phyloP scores from a whole-genome alignment of 2,113 vertebrate species.

The Onychorhynchus coronatus region DNA sequence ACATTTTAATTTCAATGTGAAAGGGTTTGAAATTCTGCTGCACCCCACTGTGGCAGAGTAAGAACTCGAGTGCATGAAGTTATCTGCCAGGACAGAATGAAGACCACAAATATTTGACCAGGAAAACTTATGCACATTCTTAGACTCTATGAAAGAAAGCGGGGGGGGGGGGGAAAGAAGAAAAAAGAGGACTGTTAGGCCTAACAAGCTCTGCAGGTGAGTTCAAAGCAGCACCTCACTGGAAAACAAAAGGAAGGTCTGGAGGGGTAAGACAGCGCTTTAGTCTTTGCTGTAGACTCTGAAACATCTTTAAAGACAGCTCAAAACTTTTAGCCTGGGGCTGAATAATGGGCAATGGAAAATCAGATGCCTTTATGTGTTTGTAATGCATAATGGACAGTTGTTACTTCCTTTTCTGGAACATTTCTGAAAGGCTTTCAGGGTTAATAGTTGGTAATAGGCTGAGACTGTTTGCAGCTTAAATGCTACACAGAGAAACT shows the following conservation, averaged over 20 bases:
- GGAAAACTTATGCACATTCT: background rate
- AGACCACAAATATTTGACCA: background rate
- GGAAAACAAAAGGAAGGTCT: background rate
- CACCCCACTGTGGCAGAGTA: background rate
- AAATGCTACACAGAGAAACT: background rate
- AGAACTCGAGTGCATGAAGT: background rate
- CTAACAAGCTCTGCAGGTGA: background rate
- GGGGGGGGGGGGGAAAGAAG: too few species aligned
- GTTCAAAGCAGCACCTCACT: background rate
- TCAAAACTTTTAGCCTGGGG: background rate
- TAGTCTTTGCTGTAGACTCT: background rate
- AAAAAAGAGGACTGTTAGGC: background rate
- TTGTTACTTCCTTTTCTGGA: constrained; percentile 70
- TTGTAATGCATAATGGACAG: constrained; percentile 34
- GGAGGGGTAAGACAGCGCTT: background rate
- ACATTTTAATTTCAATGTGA: background rate
- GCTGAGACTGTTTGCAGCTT: background rate
- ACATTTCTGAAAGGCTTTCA: constrained; percentile 24
- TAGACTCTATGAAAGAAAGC: background rate
- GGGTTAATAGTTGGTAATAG: background rate
- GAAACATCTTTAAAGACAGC: background rate
- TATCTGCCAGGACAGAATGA: background rate
- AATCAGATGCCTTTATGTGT: constrained; percentile 48
- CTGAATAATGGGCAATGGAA: background rate
- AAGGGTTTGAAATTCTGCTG: background rate